phyloP scores from a whole-genome alignment of 2,113 vertebrate species.

The Oryzias curvinotus region DNA sequence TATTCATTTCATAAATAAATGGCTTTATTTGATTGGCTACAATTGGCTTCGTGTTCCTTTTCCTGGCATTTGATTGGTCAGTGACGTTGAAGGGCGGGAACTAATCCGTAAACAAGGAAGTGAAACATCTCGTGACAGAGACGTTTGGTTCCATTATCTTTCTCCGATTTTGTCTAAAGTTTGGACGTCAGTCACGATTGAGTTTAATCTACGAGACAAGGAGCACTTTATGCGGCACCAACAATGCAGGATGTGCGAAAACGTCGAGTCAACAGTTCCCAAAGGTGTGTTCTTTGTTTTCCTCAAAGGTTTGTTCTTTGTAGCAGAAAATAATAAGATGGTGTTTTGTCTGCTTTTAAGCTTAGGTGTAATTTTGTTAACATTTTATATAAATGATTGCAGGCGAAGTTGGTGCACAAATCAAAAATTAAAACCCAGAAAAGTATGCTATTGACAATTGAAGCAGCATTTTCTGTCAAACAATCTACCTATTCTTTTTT shows the following conservation, averaged over 20 bases:
- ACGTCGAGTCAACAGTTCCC: conserved; percentile 33
- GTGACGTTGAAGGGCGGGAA: conserved; percentile 15
- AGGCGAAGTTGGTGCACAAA: too few species aligned
- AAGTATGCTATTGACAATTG: too few species aligned
- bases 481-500: too few species aligned
- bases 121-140: neutral
- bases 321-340: too few species aligned
- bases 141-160: neutral
- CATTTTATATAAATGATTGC: too few species aligned
- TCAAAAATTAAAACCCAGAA: too few species aligned
- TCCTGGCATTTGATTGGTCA: conserved; percentile 25
- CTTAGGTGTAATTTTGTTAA: too few species aligned
- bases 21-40: neutral
- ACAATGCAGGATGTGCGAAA: conserved; percentile 48
- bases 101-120: conserved; percentile 42
- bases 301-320: too few species aligned
- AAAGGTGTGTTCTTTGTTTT: conserved; percentile 55
- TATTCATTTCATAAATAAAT: too few species aligned
- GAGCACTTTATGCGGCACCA: neutral
- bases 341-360: too few species aligned
- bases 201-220: neutral
- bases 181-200: neutral
- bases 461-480: too few species aligned
- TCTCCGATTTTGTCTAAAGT: neutral
- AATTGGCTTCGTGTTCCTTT: rapidly evolving